Conservation (phyloP, 2,888 invertebrate species). For the Ormia ochracea region DNA sequence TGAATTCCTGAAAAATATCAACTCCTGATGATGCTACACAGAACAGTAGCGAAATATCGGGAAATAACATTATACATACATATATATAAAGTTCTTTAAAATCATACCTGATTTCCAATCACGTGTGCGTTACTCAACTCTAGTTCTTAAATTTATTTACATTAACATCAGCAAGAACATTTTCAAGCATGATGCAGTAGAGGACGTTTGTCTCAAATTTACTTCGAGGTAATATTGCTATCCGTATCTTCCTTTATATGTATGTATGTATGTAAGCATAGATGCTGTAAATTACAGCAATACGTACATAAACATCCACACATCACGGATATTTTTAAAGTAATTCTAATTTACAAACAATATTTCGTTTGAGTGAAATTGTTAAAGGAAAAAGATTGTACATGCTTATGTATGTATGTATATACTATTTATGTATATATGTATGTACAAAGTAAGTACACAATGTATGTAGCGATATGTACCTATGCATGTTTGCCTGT, state of each 20-base stretch:
- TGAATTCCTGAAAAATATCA: no score
- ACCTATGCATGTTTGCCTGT: no score
- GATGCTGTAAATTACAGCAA: neutral
- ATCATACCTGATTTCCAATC: neutral
- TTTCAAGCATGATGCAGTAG: neutral
- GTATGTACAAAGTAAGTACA: no score
- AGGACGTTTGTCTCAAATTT: slow-evolving; percentile 34
- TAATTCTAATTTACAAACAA: neutral
- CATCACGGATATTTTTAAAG: no score
- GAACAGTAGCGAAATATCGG: no score
- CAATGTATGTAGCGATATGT: no score
- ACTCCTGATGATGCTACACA: no score
- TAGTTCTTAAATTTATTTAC: neutral
- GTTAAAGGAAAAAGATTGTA: neutral
- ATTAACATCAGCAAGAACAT: neutral
- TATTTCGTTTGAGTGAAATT: neutral
- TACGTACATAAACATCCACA: neutral
- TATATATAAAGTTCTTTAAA: neutral
- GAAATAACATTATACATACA: no score
- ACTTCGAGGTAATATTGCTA: slow-evolving; percentile 59
- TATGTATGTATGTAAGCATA: slow-evolving; percentile 20
- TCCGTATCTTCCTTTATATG: slow-evolving; percentile 9
- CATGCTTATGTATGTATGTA: no score
- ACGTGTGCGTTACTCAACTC: neutral
- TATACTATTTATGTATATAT: no score